Conservation (phyloP, 2,797 vertebrate species). For the Myripristis murdjan region DNA sequence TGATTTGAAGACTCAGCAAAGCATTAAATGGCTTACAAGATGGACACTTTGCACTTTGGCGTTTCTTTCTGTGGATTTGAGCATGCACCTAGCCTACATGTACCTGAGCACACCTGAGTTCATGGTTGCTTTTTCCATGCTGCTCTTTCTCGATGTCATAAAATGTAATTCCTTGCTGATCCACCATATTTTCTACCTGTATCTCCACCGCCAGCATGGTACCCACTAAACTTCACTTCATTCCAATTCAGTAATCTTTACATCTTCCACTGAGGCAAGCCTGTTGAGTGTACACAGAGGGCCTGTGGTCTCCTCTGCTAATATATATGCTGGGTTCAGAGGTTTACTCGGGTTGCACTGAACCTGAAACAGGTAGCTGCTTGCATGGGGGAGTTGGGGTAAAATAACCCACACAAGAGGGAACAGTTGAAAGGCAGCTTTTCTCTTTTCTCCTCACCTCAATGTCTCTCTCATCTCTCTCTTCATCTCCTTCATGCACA, state of each 20-base stretch:
- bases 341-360: neutral
- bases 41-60: no score
- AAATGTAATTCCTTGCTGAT: constrained; percentile 28
- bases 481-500: neutral
- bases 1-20: no score
- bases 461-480: constrained; percentile 8
- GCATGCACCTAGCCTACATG: constrained; percentile 13
- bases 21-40: neutral
- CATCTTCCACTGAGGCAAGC: neutral
- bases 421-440: constrained; percentile 8
- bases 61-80: constrained; percentile 2
- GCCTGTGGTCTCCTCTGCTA: constrained; percentile 19
- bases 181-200: constrained; percentile 17
- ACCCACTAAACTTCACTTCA: neutral
- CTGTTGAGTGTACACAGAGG: constrained; percentile 14
- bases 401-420: neutral
- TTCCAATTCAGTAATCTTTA: constrained; percentile 12
- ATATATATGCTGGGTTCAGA: neutral
- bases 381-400: neutral
- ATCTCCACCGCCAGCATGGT: neutral
- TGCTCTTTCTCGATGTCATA: constrained; percentile 32
- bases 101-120: constrained; percentile 25
- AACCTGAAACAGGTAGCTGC: constrained; percentile 6
- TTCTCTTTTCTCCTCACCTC: constrained; percentile 33
- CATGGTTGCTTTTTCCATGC: constrained; percentile 24